These are phyloP conservation scores for Hartigia nigra DNA, from an alignment of 2,888 invertebrate species.

Conservation along the genomic window DNA sequence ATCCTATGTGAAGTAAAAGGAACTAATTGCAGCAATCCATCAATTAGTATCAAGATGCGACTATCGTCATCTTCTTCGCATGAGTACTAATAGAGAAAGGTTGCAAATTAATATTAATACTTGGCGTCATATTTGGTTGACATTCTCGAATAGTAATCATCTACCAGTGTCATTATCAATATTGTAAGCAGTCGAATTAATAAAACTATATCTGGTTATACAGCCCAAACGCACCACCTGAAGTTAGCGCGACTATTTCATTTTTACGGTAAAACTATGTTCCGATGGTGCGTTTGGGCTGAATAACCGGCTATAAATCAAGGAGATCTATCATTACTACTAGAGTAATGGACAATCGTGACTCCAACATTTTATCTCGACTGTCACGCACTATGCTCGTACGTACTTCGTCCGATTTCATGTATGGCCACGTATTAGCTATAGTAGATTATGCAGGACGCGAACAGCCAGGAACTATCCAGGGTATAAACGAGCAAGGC, in stretches of 20 bases:
- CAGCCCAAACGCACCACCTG: too few relatives aligned
- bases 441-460: conserved; percentile 1
- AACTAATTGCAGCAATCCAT: background rate
- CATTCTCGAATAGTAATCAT: background rate
- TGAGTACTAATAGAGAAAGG: background rate
- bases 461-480: background rate
- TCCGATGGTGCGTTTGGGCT: too few relatives aligned
- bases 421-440: background rate
- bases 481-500: conserved; percentile 30
- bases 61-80: background rate
- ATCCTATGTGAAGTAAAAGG: background rate
- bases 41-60: background rate
- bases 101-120: background rate
- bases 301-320: too few relatives aligned
- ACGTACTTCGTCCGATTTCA: background rate
- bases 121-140: background rate
- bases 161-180: background rate
- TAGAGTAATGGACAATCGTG: background rate
- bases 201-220: too few relatives aligned
- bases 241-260: too few relatives aligned
- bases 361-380: background rate
- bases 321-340: background rate
- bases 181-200: background rate
- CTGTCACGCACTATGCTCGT: background rate
- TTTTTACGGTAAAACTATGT: too few relatives aligned